These are phyloP conservation scores for Argentina silus DNA, from an alignment of 2,797 vertebrate genomes.

Conservation along the genomic window DNA sequence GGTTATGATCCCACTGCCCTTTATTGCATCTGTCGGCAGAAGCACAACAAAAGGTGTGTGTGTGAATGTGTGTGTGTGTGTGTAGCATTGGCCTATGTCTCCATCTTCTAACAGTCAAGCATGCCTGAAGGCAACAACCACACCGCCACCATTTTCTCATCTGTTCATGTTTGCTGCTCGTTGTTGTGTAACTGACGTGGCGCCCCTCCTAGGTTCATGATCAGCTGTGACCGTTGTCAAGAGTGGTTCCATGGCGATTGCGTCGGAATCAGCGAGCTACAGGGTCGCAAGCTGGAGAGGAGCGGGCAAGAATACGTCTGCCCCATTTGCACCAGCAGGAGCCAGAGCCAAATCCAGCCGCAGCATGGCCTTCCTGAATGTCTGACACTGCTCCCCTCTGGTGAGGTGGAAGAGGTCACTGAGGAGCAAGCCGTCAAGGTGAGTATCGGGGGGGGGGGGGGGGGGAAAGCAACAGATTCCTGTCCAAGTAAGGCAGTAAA, in stretches of 20 bases:
- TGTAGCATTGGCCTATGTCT: not conserved
- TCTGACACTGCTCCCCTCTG: slow-evolving; percentile 65
- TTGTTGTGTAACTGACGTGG: not conserved
- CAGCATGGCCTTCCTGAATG: slow-evolving; percentile 32
- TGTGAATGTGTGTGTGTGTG: not conserved
- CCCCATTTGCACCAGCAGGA: slow-evolving; percentile 83
- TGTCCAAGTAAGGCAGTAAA: slow-evolving; percentile 81
- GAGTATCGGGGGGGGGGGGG: slow-evolving; percentile 83
- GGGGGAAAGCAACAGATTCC: slow-evolving; percentile 70
- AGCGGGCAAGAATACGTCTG: slow-evolving; percentile 89
- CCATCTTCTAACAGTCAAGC: not conserved
- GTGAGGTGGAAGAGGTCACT: slow-evolving; percentile 62
- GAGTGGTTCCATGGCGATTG: slow-evolving; percentile 94
- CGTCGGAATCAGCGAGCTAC: slow-evolving; percentile 85
- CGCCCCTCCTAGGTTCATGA: slow-evolving; percentile 87
- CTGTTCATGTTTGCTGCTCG: slow-evolving; percentile 37
- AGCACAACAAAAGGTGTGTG: slow-evolving; percentile 87
- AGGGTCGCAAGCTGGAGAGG: slow-evolving; percentile 81
- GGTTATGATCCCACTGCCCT: slow-evolving; percentile 81
- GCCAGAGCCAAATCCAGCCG: slow-evolving; percentile 52
- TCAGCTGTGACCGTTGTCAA: slow-evolving; percentile 92
- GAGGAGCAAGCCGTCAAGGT: slow-evolving; percentile 84
- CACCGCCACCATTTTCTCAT: not conserved
- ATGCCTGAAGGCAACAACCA: not conserved
- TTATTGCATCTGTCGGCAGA: slow-evolving; percentile 90